phyloP scores from a whole-genome alignment of 2,797 vertebrate species.

The Trachurus trachurus region DNA sequence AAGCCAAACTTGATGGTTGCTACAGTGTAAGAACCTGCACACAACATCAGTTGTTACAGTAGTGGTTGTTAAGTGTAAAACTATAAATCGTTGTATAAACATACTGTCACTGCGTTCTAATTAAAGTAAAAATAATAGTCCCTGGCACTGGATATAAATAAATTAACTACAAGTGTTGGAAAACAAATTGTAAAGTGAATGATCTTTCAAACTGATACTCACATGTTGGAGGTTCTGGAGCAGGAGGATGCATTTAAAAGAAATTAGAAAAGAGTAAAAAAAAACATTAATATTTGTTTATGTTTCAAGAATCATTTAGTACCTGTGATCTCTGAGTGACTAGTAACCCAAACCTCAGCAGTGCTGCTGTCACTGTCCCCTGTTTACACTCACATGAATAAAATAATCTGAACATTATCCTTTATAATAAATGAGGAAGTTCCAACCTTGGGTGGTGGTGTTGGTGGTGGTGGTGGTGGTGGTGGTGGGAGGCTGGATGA shows the following conservation, averaged over 20 bases:
- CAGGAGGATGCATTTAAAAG: not conserved
- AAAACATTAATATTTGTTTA: constrained; percentile 12
- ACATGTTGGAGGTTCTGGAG: not conserved
- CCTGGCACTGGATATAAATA: not conserved
- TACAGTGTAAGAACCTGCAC: constrained; percentile 58
- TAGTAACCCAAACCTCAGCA: not conserved
- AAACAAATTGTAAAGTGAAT: not conserved
- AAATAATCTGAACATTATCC: not conserved
- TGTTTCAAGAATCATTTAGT: not conserved
- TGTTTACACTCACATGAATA: not conserved
- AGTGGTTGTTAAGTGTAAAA: not conserved
- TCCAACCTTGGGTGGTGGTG: constrained; percentile 46
- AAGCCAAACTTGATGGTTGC: fast-evolving
- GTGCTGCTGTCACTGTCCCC: not conserved
- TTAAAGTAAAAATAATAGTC: not conserved
- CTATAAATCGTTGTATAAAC: no score
- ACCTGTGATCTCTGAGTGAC: not conserved
- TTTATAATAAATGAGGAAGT: not conserved
- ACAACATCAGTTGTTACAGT: constrained; percentile 9
- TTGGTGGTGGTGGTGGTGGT: not conserved
- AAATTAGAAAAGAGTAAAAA: not conserved
- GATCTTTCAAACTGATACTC: constrained; percentile 29
- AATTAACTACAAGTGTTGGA: not conserved
- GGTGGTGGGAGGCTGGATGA: not conserved
- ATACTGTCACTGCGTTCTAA: not conserved